These are phyloP conservation scores for Drosophila santomea DNA, from an alignment of 1,140 invertebrate species.

Conservation along the genomic window DNA sequence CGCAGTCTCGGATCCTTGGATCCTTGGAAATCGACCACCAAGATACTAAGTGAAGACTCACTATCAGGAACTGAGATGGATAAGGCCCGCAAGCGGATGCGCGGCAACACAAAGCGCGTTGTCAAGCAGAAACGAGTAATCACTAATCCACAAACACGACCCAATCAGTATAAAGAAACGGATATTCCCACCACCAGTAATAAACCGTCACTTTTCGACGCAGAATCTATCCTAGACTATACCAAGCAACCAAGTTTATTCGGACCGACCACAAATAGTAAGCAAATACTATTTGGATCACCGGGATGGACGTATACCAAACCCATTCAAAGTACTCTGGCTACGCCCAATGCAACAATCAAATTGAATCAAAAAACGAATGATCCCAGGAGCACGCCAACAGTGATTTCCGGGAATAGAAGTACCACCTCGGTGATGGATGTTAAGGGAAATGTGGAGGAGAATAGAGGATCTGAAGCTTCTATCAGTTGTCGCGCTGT, in stretches of 20 bases:
- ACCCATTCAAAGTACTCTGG: no score
- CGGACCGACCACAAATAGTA: no score
- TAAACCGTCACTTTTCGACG: not conserved
- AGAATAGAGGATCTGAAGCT: not conserved
- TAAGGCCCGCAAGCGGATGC: conserved; percentile 25
- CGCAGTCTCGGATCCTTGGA: conserved; percentile 3
- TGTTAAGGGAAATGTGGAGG: not conserved
- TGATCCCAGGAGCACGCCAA: no score
- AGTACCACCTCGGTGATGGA: not conserved
- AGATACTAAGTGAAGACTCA: conserved; percentile 26
- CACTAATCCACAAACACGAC: not conserved
- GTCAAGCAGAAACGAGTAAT: not conserved
- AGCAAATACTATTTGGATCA: not conserved
- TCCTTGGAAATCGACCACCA: conserved; percentile 9
- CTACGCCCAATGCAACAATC: no score
- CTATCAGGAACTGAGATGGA: conserved; percentile 30
- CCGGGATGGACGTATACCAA: not conserved
- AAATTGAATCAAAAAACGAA: no score
- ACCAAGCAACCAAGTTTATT: no score
- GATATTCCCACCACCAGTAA: not conserved
- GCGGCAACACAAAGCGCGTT: conserved; percentile 24
- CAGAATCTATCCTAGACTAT: no score
- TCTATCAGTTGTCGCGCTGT: not conserved
- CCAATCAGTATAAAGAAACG: not conserved
- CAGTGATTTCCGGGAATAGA: no score